Evolutionary conservation across 2,797 vertebrate genomes (phyloP).

Genomic region (Lacerta agilis): DNA sequence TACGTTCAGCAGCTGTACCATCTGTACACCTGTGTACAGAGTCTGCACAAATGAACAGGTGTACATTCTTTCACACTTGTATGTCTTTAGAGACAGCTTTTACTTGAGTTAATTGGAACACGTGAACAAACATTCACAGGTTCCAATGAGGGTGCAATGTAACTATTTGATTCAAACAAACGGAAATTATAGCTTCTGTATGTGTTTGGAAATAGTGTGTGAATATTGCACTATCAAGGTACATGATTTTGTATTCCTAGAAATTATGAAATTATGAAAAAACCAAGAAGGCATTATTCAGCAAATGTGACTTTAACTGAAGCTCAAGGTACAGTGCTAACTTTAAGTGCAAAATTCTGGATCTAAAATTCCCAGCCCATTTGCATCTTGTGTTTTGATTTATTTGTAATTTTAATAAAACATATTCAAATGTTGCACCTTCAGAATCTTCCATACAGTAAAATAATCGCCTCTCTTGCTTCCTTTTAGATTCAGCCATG

Average conservation of each 20-base stretch:
- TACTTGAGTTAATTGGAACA: too few relatives aligned
- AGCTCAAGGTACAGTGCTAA: background rate
- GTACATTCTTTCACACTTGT: too few relatives aligned
- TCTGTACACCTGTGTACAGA: too few relatives aligned
- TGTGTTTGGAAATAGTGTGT: background rate
- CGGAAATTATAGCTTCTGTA: background rate
- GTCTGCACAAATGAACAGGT: too few relatives aligned
- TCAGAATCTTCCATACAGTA: background rate
- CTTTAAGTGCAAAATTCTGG: background rate
- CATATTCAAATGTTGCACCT: background rate
- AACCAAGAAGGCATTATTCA: background rate
- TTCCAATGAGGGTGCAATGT: background rate
- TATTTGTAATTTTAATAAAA: background rate
- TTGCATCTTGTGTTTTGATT: background rate
- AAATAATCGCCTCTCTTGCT: background rate
- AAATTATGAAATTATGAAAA: rapidly evolving
- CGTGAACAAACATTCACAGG: too few relatives aligned
- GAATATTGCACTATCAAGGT: background rate
- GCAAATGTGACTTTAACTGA: background rate
- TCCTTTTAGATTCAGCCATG: conserved; percentile 78
- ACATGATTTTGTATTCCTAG: background rate
- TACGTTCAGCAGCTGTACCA: background rate
- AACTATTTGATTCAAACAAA: background rate
- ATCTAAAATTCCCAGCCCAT: background rate
- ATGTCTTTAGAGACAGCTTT: too few relatives aligned